Base-by-base conservation (phyloP, 2,113 vertebrate species). In the Esox niger region DNA sequence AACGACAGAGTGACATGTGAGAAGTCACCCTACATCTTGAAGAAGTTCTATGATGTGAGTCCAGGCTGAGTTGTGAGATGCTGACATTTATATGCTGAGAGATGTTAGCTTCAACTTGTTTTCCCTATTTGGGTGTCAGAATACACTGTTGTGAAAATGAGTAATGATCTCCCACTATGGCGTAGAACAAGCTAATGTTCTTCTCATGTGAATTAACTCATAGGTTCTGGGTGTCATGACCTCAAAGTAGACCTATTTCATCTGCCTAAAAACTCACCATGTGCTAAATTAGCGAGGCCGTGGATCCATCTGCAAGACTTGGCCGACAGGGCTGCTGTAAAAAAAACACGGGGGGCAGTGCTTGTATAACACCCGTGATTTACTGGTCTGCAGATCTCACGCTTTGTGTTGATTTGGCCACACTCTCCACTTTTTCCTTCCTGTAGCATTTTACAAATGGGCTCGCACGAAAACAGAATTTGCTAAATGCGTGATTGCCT, bases 361-460 rank as follows among this genome's bases (percentile, higher is more conserved):
- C 78, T 86, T 91, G 88, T 91, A 89, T 87, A 90, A 89, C 84
- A 86, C 82, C 69, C 69, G 75, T 90, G 89, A 91, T 91, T 90
- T 90, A 90, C 75, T 87, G 82, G 83, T 79, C 81, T 84, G 81
- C 69, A 82, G 78, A 88, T 82, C 82, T 85, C 86, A 88, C 62
- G 85, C 82, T 87, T 90, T 88, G 80, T 85, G 86, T 86, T 83
- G 79, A 88, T 90, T 86, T 88, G 86, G 79, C 87, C 65, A 62
- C 68, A 33, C 49, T 35, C 32, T 35, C n/a, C n/a, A 23, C 21
- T 35, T 20, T 6, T 27, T 35, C 65, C 76, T 86, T 77, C 71
- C 77, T 77, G 78, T 80, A 82, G 79, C 81, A 72, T 68, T 43
- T 65, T 69, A 81, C 71, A 82, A 81, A 87, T 80, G 75, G 82